Base-by-base conservation (phyloP, 1,140 invertebrate genomes). In the Pogonognathellus flavescens region DNA sequence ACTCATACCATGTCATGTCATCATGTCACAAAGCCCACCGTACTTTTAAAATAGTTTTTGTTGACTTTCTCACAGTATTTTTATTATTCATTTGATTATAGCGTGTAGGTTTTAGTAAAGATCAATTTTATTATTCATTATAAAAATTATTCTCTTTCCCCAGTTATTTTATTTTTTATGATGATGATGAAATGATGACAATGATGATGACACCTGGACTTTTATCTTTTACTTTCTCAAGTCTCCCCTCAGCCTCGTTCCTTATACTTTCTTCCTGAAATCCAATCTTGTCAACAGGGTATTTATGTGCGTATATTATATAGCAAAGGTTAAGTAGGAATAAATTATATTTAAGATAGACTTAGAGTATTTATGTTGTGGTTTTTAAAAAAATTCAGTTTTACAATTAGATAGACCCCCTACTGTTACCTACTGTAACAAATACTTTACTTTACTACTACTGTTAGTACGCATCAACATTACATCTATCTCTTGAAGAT, bases 241-340 rank as follows among this genome's bases (percentile, higher is more conserved):
- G 41, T 50, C 49, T 25, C 66, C 14, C 14, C 41, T n/a, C n/a
- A n/a, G n/a, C n/a, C n/a, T 50, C 41, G 59, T 18, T n/a, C 13
- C 18, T 62, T 62, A 18, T 62, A 14, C 10, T 57, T 20, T n/a
- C 41, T 31, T 50, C 31, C 8, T 18, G 16, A 14, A 16, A 76
- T 76, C 70, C 70, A 76, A 76, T 76, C 70, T 76, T 76, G 41
- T 76, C 70, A 76, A 76, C 70, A 76, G 70, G 70, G 70, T 76
- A 76, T 76, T 76, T 76, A 76, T 76, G 70, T 70, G 59, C 31
- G 31, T 72, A 72, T 2, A n/a, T n/a, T n/a, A n/a, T n/a, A n/a
- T 41, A 41, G 31, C 31, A 41, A 41, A 41, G 31, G 31, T 41
- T 41, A 41, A 41, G 1, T 6, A n/a, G n/a, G n/a, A n/a, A n/a